These are phyloP conservation scores for Amphiprion percula DNA, from an alignment of 2,113 vertebrate genomes.

Conservation along the genomic window DNA sequence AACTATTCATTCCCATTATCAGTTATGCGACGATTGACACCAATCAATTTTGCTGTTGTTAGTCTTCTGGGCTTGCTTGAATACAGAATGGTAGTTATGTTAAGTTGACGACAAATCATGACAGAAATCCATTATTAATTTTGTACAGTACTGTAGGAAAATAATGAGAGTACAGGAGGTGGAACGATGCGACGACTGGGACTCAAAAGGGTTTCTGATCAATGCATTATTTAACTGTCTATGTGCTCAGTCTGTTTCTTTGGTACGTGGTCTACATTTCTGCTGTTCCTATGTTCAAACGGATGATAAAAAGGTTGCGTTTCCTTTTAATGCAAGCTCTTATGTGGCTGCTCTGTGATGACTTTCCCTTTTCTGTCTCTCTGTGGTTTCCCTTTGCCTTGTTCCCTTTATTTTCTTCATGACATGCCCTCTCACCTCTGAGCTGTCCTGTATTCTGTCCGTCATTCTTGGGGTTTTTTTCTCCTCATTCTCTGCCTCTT, in stretches of 20 bases:
- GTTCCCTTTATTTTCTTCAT: not conserved
- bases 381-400: not conserved
- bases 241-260: slow-evolving; percentile 9
- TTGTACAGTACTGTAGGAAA: slow-evolving; percentile 32
- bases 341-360: slow-evolving; percentile 52
- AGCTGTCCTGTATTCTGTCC: slow-evolving; percentile 2
- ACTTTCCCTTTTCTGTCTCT: slow-evolving; percentile 16
- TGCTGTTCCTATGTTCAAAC: slow-evolving; percentile 19
- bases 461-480: not conserved
- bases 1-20: slow-evolving; percentile 57
- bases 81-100: slow-evolving; percentile 26
- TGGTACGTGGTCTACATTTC: slow-evolving; percentile 4
- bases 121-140: slow-evolving; percentile 48
- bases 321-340: slow-evolving; percentile 54
- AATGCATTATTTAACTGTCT: slow-evolving; percentile 62
- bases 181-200: slow-evolving; percentile 30
- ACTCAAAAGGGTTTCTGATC: slow-evolving; percentile 51
- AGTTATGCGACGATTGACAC: slow-evolving; percentile 42
- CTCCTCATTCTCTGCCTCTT: not conserved
- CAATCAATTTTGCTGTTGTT: slow-evolving; percentile 39
- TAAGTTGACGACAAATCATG: slow-evolving; percentile 37
- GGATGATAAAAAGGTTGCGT: slow-evolving; percentile 34
- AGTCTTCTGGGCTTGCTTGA: slow-evolving; percentile 36
- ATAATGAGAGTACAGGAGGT: slow-evolving; percentile 46
- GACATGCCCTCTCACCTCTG: slow-evolving; percentile 2